A percentile compares a stretch with the other conserved stretches of the same genome.
These are phyloP conservation scores for Meles meles DNA, from an alignment of 2,113 vertebrate species.

Conservation along the genomic window DNA sequence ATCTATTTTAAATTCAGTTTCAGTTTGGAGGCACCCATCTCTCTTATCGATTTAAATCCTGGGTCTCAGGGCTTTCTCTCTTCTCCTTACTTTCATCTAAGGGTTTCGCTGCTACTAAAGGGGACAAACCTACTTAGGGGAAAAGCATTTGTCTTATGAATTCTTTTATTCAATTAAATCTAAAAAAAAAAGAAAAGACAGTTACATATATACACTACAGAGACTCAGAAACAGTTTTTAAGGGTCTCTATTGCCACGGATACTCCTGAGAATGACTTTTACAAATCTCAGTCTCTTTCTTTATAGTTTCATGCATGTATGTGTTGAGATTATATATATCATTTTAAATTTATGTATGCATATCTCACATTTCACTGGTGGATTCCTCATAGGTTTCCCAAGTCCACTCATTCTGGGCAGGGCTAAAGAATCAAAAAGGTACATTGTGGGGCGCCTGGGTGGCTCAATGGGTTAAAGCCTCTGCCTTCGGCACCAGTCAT, in stretches of 20 bases:
- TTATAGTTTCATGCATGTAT: neutral
- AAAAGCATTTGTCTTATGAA: neutral
- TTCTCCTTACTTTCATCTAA: neutral
- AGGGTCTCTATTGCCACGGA: neutral
- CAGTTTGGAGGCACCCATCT: neutral
- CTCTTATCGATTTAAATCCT: neutral
- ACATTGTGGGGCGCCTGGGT: too few species aligned
- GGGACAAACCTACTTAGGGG: neutral
- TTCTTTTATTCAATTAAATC: neutral
- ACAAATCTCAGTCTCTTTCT: neutral
- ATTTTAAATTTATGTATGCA: neutral
- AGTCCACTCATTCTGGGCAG: neutral
- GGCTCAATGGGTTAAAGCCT: too few species aligned
- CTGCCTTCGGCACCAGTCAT: too few species aligned
- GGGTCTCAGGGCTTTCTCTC: neutral
- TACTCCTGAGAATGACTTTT: neutral
- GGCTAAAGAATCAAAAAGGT: neutral
- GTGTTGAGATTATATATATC: neutral
- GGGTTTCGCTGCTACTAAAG: neutral
- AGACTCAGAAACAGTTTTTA: neutral
- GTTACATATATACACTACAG: neutral
- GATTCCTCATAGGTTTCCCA: neutral
- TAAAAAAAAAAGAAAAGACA: neutral
- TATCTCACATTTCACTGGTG: neutral
- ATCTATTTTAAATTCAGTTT: neutral